Base-by-base conservation (phyloP, 2,113 vertebrate species). In the Lamprologus ornatipinnis region DNA sequence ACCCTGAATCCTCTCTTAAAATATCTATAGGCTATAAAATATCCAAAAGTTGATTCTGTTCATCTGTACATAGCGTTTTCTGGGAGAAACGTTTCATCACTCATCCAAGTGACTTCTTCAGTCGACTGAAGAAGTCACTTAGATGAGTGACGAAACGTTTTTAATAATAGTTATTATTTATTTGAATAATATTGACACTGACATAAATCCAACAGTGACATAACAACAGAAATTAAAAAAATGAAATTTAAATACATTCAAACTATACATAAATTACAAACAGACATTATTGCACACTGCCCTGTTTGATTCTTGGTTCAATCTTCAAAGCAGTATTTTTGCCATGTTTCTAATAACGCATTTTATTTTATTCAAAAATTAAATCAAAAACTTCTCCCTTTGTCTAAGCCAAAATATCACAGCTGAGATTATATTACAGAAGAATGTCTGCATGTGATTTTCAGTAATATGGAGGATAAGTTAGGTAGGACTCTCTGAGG, bases 391-490 rank as follows among this genome's bases (percentile, higher is more conserved):
- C 40, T 3, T 47, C 23, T 5, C 3, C 23, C 42, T 75, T 75
- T 75, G 42, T 19, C 70, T 7, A 17, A 75, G 70, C 23, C 23
- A 47, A 51, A 53, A 79, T 51, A 53, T 79, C 47, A n/a, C 75
- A 55, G 33, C 31, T 55, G 51, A 54, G 1, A 33, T 53, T 53
- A 63, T 15, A 9, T 13, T 51, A 37, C 47, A 54, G 60, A 54
- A 15, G 15, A 31, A n/a, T 75, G 11, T 60, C 17, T 15, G 4
- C 21, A n/a, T 49, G 23, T 23, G 47, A 10, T 12, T 26, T 54
- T 85, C 82, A 97, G 92, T 96, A 97, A 33, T 95, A 95, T 28
- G 93, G 95, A 8, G 89, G 91, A 40, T 95, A 96, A 0, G 92
- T 13, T 3, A 94, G 85, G 92, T 95, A 96, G 12, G 95, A 55